Base-by-base conservation (phyloP, 1,140 invertebrate species). In the Bombus consobrinus region DNA sequence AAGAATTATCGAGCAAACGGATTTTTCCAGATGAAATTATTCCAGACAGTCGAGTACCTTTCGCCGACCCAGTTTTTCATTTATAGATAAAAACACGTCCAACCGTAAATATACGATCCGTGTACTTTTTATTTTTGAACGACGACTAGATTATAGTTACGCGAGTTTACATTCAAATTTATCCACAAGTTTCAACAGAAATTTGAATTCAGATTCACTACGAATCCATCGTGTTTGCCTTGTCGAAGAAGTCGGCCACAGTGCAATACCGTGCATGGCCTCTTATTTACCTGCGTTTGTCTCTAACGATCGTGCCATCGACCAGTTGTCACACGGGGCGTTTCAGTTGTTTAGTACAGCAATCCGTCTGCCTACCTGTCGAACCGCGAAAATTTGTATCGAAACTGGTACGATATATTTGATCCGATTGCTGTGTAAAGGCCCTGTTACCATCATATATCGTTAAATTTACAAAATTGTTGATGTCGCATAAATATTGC, bases 261-360 rank as follows among this genome's bases (percentile, higher is more conserved):
- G 1, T 22, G 47, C 47, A 53, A 22, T 53, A 53, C 39, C 39
- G 80, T 62, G 80, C 39, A 69, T 82, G 71, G 71, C 32, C 71
- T 74, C 53, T 82, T 74, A 43, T 82, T 64, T n/a, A 37, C 43
- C 32, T 37, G 80, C 57, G 64, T 47, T 81, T 71, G 43, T 80
- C 66, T 71, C 43, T 41, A 10, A 25, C 43, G 66, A 80, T 71
- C 78, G 43, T 39, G 32, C 34, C 43, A 71, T 81, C 68, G 47
- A 39, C 59, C 28, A n/a, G 39, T 68, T 15, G 75, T 32, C 39
- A 13, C 53, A n/a, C n/a, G n/a, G 22, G 22, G 15, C 37, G 39
- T 57, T 72, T 32, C n/a, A 47, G 32, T 75, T n/a, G 39, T 75
- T 81, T 64, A 64, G 37, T 74, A n/a, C 80, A 8, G 12, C 59